A percentile compares a stretch with the other conserved stretches of the same genome.
Evolutionary conservation across 1,140 invertebrate species (phyloP).

Genomic region (Scaptomyza montana): DNA sequence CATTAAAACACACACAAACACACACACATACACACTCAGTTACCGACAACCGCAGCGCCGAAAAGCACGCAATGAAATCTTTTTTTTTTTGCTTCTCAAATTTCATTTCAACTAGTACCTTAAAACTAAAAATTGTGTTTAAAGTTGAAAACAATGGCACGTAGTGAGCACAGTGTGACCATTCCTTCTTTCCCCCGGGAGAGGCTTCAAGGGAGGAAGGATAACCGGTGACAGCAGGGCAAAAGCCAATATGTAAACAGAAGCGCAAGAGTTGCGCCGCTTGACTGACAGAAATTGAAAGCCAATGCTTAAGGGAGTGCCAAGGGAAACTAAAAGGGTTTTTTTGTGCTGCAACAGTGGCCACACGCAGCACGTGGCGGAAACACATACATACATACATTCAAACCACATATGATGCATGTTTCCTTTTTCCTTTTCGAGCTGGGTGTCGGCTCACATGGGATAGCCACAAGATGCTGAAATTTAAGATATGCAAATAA

Average conservation of each 20-base stretch:
- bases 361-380: constrained; percentile 8
- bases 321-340: not conserved
- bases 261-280: constrained; percentile 21
- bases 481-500: constrained; percentile 10
- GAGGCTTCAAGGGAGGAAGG: too few relatives aligned
- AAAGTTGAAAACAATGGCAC: constrained; percentile 42
- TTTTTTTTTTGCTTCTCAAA: constrained; percentile 51
- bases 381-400: not conserved
- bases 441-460: constrained; percentile 13
- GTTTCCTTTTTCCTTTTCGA: not conserved
- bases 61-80: constrained; percentile 36
- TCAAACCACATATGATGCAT: not conserved
- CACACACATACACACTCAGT: not conserved
- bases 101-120: constrained; percentile 44
- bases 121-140: constrained; percentile 12
- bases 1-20: constrained; percentile 21
- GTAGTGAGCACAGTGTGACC: constrained; percentile 6
- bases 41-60: not conserved
- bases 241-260: constrained; percentile 40
- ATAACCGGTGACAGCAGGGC: not conserved
- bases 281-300: constrained; percentile 36
- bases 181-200: not conserved
- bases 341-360: constrained; percentile 17
- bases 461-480: not conserved
- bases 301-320: constrained; percentile 18